Conservation (phyloP, 2,797 vertebrate species). For the Apogon talboti region DNA sequence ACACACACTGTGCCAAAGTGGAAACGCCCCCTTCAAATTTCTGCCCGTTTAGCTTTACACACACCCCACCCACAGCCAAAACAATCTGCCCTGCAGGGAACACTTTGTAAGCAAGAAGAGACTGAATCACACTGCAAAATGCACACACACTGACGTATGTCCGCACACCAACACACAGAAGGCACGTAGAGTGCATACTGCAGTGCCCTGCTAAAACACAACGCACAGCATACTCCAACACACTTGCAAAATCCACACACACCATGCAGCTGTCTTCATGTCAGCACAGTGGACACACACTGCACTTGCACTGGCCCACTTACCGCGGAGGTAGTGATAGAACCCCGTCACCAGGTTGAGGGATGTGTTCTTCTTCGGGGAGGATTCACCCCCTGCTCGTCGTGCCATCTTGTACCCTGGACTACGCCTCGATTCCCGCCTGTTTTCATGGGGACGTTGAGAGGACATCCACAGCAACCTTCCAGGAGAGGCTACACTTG, state of each 20-base stretch:
- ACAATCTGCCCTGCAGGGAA: conserved; percentile 38
- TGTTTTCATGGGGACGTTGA: conserved; percentile 66
- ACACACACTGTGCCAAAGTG: conserved; percentile 35
- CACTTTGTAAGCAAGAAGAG: conserved; percentile 29
- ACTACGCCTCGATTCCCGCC: conserved; percentile 53
- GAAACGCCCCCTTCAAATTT: conserved; percentile 58
- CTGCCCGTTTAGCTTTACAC: conserved; percentile 19
- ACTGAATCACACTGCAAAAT: conserved; percentile 47
- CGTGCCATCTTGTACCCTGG: conserved; percentile 71
- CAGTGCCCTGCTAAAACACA: conserved; percentile 45
- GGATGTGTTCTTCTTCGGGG: conserved; percentile 81
- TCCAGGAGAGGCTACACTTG: conserved; percentile 57
- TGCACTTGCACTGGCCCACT: conserved; percentile 76
- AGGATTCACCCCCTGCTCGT: conserved; percentile 71
- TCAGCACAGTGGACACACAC: conserved; percentile 30
- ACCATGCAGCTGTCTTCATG: conserved; percentile 15
- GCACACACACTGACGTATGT: conserved; percentile 4
- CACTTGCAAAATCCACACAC: conserved; percentile 35
- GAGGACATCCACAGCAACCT: conserved; percentile 64
- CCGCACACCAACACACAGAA: conserved; percentile 18
- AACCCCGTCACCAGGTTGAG: conserved; percentile 87
- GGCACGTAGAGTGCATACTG: conserved; percentile 49
- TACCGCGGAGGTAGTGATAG: conserved; percentile 87
- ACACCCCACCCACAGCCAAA: conserved; percentile 34
- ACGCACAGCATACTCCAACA: conserved; percentile 10